phyloP scores from a whole-genome alignment of 2,113 vertebrate species.

The Tyto alba region DNA sequence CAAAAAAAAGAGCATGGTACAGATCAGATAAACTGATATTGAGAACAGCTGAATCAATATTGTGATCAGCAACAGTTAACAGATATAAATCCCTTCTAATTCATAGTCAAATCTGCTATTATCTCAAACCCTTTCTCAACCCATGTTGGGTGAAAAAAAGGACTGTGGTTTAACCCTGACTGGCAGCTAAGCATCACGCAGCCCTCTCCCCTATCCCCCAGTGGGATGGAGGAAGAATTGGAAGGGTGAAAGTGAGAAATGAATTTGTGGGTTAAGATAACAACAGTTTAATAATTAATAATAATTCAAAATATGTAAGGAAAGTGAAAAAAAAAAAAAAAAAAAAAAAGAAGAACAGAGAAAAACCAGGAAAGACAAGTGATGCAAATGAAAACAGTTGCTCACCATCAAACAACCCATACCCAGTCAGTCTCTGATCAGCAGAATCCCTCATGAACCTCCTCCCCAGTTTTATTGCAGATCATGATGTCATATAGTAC shows the following conservation, averaged over 20 bases:
- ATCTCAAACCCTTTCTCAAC: neutral
- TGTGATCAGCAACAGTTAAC: neutral
- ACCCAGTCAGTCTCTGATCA: neutral
- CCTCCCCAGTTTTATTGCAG: neutral
- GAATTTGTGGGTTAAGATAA: neutral
- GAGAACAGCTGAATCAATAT: neutral
- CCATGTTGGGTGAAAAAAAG: neutral
- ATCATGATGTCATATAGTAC: neutral
- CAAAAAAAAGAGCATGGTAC: neutral
- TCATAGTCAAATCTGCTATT: neutral
- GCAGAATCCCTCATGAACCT: fast-evolving
- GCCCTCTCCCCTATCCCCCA: neutral
- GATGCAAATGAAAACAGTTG: neutral
- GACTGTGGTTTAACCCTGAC: neutral
- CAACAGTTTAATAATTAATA: neutral
- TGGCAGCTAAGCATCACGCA: neutral
- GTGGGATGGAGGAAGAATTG: neutral
- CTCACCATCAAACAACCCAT: fast-evolving
- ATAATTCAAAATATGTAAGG: neutral
- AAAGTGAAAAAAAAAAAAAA: neutral
- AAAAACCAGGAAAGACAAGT: neutral
- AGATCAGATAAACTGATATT: neutral
- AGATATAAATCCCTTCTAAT: neutral
- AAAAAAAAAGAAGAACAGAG: neutral
- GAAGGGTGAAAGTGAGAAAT: neutral